Conservation (phyloP, 2,888 invertebrate species). For the Meiosimyza platycephala region DNA sequence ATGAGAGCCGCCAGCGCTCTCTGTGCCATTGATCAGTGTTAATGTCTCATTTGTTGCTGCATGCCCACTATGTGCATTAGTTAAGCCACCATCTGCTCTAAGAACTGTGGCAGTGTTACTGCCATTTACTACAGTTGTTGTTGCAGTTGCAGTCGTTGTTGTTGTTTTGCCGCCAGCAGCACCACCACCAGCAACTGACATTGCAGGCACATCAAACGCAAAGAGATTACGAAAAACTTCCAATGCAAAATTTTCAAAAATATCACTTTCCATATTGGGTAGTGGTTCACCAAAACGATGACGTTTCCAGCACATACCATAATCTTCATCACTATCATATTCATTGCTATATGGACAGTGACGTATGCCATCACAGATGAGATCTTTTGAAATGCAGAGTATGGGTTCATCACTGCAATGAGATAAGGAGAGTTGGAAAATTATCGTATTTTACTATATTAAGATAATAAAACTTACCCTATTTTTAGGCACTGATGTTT, state of each 20-base stretch:
- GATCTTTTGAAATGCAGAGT: slow-evolving; percentile 74
- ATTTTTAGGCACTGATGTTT: slow-evolving; percentile 65
- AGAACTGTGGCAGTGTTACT: background rate
- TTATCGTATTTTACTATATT: no score
- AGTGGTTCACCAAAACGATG: slow-evolving; percentile 57
- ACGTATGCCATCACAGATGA: slow-evolving; percentile 75
- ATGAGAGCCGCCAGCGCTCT: slow-evolving; percentile 43
- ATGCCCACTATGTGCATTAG: slow-evolving; percentile 39
- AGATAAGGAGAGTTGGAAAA: background rate
- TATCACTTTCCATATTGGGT: slow-evolving; percentile 58
- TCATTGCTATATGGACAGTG: slow-evolving; percentile 77
- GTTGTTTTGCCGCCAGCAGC: slow-evolving; percentile 8
- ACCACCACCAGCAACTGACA: slow-evolving; percentile 43
- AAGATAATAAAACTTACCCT: slow-evolving; percentile 57
- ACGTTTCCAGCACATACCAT: slow-evolving; percentile 62
- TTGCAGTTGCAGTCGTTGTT: slow-evolving; percentile 21
- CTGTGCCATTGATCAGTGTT: slow-evolving; percentile 18
- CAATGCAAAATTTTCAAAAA: slow-evolving; percentile 64
- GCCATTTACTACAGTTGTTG: slow-evolving; percentile 1
- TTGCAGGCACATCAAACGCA: slow-evolving; percentile 58
- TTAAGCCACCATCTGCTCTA: slow-evolving; percentile 30
- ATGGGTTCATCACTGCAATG: slow-evolving; percentile 59
- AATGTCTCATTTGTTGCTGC: slow-evolving; percentile 30
- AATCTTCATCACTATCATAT: slow-evolving; percentile 69
- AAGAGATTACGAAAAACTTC: slow-evolving; percentile 65